These are phyloP conservation scores for Athalia circularis DNA, from an alignment of 2,888 invertebrate genomes.

Conservation along the genomic window DNA sequence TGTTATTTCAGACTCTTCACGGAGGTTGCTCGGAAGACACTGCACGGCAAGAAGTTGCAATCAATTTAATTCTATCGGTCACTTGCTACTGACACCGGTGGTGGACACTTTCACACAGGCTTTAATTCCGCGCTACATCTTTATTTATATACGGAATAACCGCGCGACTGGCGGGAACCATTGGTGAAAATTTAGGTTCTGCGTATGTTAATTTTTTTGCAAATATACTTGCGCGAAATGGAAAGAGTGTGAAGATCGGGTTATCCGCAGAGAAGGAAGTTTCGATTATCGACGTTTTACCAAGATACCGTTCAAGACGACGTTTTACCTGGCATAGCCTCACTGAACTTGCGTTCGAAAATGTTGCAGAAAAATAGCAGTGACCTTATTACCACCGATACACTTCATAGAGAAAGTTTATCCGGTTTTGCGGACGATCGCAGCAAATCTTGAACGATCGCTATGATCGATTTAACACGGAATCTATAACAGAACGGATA, in stretches of 20 bases:
- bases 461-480: background rate
- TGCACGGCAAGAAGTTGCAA: conserved; percentile 46
- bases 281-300: conserved; percentile 16
- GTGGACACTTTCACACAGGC: conserved; percentile 71
- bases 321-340: background rate
- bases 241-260: background rate
- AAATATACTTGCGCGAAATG: conserved; percentile 41
- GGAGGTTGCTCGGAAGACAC: conserved; percentile 50
- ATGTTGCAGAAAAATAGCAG: background rate
- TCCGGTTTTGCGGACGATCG: conserved; percentile 9
- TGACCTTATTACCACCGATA: conserved; percentile 15
- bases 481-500: background rate
- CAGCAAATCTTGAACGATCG: background rate
- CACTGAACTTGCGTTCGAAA: conserved; percentile 1
- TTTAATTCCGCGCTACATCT: conserved; percentile 67
- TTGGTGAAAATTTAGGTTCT: conserved; percentile 69
- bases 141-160: conserved; percentile 69
- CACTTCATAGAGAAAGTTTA: conserved; percentile 17
- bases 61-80: conserved; percentile 57
- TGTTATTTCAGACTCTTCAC: conserved; percentile 10
- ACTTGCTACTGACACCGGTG: conserved; percentile 57
- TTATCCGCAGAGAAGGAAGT: conserved; percentile 9
- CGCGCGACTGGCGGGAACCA: conserved; percentile 62
- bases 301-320: too few species aligned
- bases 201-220: conserved; percentile 63